phyloP scores from a whole-genome alignment of 1,140 invertebrate genomes.

The Saccostrea glomerata region DNA sequence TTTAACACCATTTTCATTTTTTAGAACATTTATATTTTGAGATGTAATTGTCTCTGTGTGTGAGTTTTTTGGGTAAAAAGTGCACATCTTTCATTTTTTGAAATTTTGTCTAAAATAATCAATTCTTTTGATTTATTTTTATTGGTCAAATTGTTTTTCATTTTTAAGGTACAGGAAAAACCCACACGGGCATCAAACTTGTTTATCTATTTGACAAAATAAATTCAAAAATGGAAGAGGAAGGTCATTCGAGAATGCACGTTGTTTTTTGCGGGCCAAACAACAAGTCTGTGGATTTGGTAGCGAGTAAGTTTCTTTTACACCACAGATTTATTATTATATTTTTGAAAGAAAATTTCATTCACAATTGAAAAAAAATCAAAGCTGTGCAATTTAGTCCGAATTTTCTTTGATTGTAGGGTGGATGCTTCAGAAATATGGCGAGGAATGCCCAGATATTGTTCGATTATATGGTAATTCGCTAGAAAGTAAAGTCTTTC shows the following conservation, averaged over 20 bases:
- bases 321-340: neutral
- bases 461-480: constrained; percentile 60
- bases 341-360: neutral
- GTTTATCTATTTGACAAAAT: constrained; percentile 66
- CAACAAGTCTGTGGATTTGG: constrained; percentile 66
- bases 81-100: too few species aligned
- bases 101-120: too few species aligned
- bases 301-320: constrained; percentile 62
- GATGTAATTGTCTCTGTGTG: too few species aligned
- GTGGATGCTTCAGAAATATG: constrained; percentile 13
- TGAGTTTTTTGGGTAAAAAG: too few species aligned
- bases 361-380: neutral
- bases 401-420: neutral
- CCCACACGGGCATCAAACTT: constrained; percentile 68
- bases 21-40: too few species aligned
- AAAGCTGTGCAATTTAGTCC: neutral
- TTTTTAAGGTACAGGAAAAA: constrained; percentile 70
- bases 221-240: constrained; percentile 55
- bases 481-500: constrained; percentile 56
- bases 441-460: constrained; percentile 53
- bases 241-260: constrained; percentile 47
- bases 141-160: neutral
- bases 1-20: too few species aligned
- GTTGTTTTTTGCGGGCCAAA: constrained; percentile 70
- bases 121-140: too few species aligned